phyloP scores from a whole-genome alignment of 35 echinoderm and acorn worm species.

The Lytechinus variegatus region DNA sequence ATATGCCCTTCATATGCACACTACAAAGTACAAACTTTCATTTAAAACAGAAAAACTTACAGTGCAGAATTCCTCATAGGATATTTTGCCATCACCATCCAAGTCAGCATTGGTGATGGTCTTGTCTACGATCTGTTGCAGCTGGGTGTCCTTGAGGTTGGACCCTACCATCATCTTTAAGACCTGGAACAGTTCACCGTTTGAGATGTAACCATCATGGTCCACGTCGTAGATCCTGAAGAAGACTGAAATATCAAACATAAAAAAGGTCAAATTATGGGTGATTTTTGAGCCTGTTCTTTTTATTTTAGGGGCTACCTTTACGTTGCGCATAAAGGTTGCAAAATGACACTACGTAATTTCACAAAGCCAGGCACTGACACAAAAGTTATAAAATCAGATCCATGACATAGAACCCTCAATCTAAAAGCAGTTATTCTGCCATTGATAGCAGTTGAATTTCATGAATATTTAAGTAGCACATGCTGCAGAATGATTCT shows the following conservation, averaged over 20 bases:
- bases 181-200: conserved; percentile 97
- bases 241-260: conserved; percentile 61
- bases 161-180: conserved; percentile 99
- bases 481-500: too few relatives aligned
- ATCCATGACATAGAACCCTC: too few relatives aligned
- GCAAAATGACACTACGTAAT: too few relatives aligned
- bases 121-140: conserved; percentile 99
- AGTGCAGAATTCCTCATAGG: conserved; percentile 96
- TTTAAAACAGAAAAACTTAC: conserved; percentile 56
- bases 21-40: too few relatives aligned
- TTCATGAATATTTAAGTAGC: too few relatives aligned
- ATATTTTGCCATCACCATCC: conserved; percentile 95
- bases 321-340: too few relatives aligned
- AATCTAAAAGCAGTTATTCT: too few relatives aligned
- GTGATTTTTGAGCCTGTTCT: neutral
- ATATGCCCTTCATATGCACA: too few relatives aligned
- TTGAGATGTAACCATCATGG: conserved; percentile 96
- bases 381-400: too few relatives aligned
- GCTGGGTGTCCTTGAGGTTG: conserved; percentile 97
- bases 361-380: too few relatives aligned
- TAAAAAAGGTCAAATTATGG: neutral
- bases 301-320: neutral
- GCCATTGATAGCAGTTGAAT: too few relatives aligned
- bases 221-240: conserved; percentile 99
- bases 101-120: conserved; percentile 97